These are phyloP conservation scores for Eristalis intricaria DNA, from an alignment of 2,888 invertebrate species.

Conservation along the genomic window DNA sequence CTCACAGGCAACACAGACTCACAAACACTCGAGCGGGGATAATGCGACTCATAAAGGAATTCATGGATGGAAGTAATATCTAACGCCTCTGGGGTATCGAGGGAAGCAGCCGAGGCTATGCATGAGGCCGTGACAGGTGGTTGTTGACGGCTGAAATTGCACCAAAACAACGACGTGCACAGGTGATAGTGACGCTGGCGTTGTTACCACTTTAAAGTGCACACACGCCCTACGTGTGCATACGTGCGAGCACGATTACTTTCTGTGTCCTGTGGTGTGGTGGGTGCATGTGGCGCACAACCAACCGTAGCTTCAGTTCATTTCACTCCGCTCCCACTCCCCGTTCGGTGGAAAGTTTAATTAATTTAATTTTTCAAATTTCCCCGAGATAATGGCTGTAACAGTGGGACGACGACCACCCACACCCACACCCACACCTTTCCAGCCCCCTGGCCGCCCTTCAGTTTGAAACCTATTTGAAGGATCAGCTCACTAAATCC, in stretches of 20 bases:
- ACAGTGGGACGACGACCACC: constrained; percentile 6
- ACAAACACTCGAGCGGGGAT: constrained; percentile 25
- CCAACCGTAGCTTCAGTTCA: constrained; percentile 11
- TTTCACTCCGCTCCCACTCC: background rate
- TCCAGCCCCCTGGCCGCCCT: background rate
- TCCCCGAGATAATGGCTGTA: constrained; percentile 43
- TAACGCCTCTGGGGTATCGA: constrained; percentile 39
- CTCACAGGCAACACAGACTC: background rate
- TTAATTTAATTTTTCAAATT: constrained; percentile 65
- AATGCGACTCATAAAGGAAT: constrained; percentile 60
- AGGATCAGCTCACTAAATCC: constrained; percentile 40
- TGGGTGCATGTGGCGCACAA: background rate
- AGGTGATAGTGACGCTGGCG: constrained; percentile 52
- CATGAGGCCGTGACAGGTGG: background rate
- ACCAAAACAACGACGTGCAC: constrained; percentile 49
- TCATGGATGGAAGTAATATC: constrained; percentile 50
- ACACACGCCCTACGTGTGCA: constrained; percentile 57
- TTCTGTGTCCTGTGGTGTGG: constrained; percentile 1
- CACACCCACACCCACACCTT: constrained; percentile 7
- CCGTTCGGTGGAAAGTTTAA: constrained; percentile 54
- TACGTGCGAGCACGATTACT: constrained; percentile 64
- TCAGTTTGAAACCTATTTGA: background rate
- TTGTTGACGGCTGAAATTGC: constrained; percentile 35
- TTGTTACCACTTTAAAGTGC: constrained; percentile 59
- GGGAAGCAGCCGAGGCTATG: constrained; percentile 18